Conservation (phyloP, 2,113 vertebrate species). For the Dasyprocta punctata region DNA sequence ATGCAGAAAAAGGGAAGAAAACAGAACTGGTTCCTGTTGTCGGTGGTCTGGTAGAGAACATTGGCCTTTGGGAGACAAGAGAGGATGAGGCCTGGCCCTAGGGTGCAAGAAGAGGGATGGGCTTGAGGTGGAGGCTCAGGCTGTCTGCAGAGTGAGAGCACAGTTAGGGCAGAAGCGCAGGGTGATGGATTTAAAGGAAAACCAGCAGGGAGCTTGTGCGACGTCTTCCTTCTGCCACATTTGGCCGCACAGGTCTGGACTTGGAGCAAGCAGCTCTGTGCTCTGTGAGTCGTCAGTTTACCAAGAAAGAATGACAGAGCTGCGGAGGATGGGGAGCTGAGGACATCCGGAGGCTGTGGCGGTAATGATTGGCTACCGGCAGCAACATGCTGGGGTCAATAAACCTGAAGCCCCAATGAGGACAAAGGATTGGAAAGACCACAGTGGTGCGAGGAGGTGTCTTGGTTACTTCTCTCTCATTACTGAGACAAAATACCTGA, state of each 20-base stretch:
- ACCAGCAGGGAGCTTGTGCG: not conserved
- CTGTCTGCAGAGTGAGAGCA: not conserved
- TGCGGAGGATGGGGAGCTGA: not conserved
- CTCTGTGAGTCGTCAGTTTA: not conserved
- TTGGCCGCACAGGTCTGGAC: not conserved
- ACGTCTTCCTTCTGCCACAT: not conserved
- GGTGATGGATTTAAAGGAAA: slow-evolving; percentile 18
- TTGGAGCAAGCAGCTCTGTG: not conserved
- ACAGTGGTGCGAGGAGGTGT: not conserved
- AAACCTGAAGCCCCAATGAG: not conserved
- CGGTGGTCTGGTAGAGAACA: not conserved
- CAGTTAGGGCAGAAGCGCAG: not conserved
- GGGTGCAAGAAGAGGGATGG: not conserved
- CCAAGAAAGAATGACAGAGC: not conserved
- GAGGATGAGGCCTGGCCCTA: not conserved
- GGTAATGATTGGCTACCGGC: not conserved
- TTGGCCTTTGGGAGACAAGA: not conserved
- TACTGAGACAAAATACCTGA: no score
- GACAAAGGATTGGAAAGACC: not conserved
- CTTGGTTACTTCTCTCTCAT: no score
- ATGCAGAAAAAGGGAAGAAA: not conserved
- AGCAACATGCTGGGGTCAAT: not conserved
- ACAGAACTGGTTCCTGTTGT: not conserved
- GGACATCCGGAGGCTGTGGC: not conserved
- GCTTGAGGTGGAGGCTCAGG: not conserved